These are phyloP conservation scores for Malurus leucopterus DNA, from an alignment of 2,797 vertebrate species.

Conservation along the genomic window DNA sequence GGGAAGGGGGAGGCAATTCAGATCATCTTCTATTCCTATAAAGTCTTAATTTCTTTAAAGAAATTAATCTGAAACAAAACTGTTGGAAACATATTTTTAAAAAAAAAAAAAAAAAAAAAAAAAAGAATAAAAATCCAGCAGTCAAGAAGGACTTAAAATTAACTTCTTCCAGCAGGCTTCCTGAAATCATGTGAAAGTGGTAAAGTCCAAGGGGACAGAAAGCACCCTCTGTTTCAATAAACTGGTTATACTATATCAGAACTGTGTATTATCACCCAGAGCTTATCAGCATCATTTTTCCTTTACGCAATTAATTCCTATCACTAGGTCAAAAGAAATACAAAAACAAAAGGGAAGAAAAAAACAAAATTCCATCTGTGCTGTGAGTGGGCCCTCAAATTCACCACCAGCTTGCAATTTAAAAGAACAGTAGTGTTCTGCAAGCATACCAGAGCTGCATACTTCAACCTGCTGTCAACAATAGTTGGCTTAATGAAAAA, in stretches of 20 bases:
- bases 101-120: neutral
- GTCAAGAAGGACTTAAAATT: neutral
- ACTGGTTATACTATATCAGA: slow-evolving; percentile 7
- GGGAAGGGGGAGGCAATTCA: neutral
- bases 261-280: neutral
- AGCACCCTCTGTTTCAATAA: neutral
- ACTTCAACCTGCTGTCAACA: slow-evolving; percentile 47
- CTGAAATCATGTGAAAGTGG: neutral
- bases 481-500: slow-evolving; percentile 34
- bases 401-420: slow-evolving; percentile 14
- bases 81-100: neutral
- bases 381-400: slow-evolving; percentile 44
- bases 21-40: neutral
- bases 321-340: neutral
- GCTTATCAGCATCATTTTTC: slow-evolving; percentile 29
- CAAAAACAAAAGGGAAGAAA: neutral
- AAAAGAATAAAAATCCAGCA: neutral
- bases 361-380: slow-evolving; percentile 34
- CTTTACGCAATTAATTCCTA: slow-evolving; percentile 35
- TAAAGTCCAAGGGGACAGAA: slow-evolving; percentile 6
- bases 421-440: slow-evolving; percentile 36
- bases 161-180: neutral
- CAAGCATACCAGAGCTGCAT: slow-evolving; percentile 23
- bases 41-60: neutral
- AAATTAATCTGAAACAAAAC: slow-evolving; percentile 5